A percentile compares a stretch with the other conserved stretches of the same genome.
Conservation (phyloP, 2,888 invertebrate genomes). For the Rosalia funebris region DNA sequence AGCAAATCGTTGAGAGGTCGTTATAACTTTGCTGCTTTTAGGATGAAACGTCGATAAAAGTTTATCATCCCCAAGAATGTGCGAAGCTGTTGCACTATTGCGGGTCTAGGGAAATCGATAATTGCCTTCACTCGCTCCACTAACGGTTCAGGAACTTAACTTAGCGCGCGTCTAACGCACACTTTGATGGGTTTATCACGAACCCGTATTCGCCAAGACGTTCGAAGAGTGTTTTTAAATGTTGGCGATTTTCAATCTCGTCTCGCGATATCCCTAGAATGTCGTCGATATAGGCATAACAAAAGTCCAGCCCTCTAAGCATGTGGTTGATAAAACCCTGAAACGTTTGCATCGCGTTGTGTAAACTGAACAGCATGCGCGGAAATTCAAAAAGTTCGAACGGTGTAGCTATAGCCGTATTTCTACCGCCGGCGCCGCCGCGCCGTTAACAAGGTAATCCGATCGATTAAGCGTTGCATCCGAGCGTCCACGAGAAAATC, state of each 20-base stretch:
- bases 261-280: too few relatives aligned
- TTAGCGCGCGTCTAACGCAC: too few relatives aligned
- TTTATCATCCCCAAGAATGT: slow-evolving; percentile 14
- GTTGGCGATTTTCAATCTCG: too few relatives aligned
- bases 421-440: slow-evolving; percentile 25
- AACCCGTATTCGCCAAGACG: too few relatives aligned
- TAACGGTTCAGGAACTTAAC: too few relatives aligned
- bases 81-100: neutral
- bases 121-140: slow-evolving; percentile 1
- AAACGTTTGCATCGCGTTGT: slow-evolving; percentile 60
- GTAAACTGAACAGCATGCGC: slow-evolving; percentile 54
- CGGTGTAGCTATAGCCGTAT: neutral
- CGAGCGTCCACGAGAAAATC: slow-evolving; percentile 16
- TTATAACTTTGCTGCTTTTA: neutral
- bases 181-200: too few relatives aligned
- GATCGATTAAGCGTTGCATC: slow-evolving; percentile 12
- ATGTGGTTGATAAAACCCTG: slow-evolving; percentile 56
- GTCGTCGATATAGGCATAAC: too few relatives aligned
- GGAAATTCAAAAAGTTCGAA: too few relatives aligned
- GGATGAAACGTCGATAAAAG: slow-evolving; percentile 9
- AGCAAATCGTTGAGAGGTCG: neutral
- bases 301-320: slow-evolving; percentile 29
- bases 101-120: slow-evolving; percentile 7
- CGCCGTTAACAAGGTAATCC: neutral
- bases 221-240: too few relatives aligned